Percentiles rank a stretch among this genome's conserved stretches.
phyloP scores from a whole-genome alignment of 2,113 vertebrate genomes.

The Furnarius figulus region DNA sequence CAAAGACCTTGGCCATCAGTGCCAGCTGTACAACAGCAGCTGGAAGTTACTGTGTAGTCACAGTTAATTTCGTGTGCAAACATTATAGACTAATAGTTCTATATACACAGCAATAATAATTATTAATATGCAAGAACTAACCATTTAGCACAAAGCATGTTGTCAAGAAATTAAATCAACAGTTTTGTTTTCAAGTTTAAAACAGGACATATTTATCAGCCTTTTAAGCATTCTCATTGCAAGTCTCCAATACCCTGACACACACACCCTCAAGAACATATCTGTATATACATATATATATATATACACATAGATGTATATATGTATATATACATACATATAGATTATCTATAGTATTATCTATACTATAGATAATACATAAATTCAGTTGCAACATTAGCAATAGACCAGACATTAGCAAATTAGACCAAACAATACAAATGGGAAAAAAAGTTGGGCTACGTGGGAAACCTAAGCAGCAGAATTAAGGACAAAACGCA shows the following conservation, averaged over 20 bases:
- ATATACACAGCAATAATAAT: not conserved
- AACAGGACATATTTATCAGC: not conserved
- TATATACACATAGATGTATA: too few species aligned
- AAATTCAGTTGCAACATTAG: not conserved
- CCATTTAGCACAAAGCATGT: not conserved
- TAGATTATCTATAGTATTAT: too few species aligned
- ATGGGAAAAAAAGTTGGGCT: not conserved
- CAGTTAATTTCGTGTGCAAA: not conserved
- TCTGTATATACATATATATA: fast-evolving
- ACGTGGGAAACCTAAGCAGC: not conserved
- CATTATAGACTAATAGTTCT: not conserved
- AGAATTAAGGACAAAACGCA: not conserved
- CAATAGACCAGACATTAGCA: not conserved
- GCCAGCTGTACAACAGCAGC: not conserved
- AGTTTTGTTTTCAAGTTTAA: not conserved
- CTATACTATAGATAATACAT: fast-evolving
- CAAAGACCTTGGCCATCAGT: fast-evolving
- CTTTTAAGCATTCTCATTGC: not conserved
- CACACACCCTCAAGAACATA: fast-evolving
- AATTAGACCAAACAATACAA: not conserved
- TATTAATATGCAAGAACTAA: not conserved
- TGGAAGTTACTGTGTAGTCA: not conserved
- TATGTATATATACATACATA: too few species aligned
- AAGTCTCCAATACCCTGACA: not conserved
- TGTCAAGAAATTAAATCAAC: not conserved